Conservation (phyloP, 2,797 vertebrate genomes). For the Chaenodraco wilsoni region DNA sequence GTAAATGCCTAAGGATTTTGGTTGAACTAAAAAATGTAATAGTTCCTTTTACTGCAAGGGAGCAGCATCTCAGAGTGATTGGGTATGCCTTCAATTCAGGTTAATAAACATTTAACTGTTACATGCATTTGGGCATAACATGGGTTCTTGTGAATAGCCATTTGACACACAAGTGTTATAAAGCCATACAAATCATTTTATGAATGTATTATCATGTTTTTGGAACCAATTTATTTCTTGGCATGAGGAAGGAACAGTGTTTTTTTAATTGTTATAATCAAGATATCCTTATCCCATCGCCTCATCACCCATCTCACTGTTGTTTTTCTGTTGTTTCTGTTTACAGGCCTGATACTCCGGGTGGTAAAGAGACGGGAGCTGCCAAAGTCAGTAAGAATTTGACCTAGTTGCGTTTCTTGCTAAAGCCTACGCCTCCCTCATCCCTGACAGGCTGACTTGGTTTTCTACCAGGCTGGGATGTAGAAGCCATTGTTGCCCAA, state of each 20-base stretch:
- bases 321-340: background rate
- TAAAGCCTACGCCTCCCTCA: slow-evolving; percentile 90
- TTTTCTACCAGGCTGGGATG: slow-evolving; percentile 81
- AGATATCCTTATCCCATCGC: background rate
- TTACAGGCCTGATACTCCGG: slow-evolving; percentile 90
- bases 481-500: slow-evolving; percentile 67
- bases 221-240: background rate
- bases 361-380: slow-evolving; percentile 99
- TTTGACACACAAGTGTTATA: background rate
- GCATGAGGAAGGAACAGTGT: background rate
- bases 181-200: background rate
- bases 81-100: background rate
- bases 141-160: background rate
- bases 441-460: slow-evolving; percentile 87
- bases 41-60: background rate
- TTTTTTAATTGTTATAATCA: background rate
- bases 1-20: background rate
- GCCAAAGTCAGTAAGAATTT: slow-evolving; percentile 99
- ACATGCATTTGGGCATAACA: background rate
- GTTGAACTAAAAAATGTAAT: background rate
- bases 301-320: background rate
- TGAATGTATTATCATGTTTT: background rate
- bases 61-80: background rate
- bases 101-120: background rate
- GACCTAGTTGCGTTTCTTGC: slow-evolving; percentile 89